Evolutionary conservation across 2,113 vertebrate genomes (phyloP), one percentile per base, ranked within the genome.

Genomic region (Chloroceryle aenea): DNA sequence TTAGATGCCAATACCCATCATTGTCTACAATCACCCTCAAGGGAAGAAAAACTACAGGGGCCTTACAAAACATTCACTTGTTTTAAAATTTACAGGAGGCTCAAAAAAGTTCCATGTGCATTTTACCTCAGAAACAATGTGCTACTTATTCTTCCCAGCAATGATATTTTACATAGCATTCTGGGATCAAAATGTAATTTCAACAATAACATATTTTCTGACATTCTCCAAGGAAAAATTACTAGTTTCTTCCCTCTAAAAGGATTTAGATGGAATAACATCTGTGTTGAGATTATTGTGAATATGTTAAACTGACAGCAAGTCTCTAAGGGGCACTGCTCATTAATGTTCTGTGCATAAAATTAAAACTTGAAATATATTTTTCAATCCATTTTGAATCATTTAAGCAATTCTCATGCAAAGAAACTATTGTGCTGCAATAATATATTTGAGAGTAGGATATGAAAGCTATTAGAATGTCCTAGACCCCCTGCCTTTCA

Each of bases 281-380:
- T 98, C 98, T 98, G 98, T 97, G 97, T 96, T 92, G 96, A 98
- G 97, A 97, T 97, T 97, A 97, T 97, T 97, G 97, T 97, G 98
- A 98, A 97, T 96, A 96, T 76, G 96, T 98, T 98, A 97, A 97
- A 97, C 97, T 98, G 98, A 98, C 98, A 98, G 97, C 94, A 97
- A 76, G 95, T 97, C 98, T 98, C 98, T 67, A 69, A 98, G 97
- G 98, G 97, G 62, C 97, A 95, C 94, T 48, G 48, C 97, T 98
- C 98, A 98, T 98, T 98, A 98, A 98, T 97, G 98, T 94, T 97
- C 97, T 95, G 96, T 91, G 98, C 98, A 98, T 98, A 98, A 98
- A 98, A 98, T 98, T 98, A 98, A 98, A 98, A 98, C 97, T 87
- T 95, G 96, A 98, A 98, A 98, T 98, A 98, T 97, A 98, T 98